Evolutionary conservation across 1,140 invertebrate species (phyloP).

Genomic region (Teleogryllus occipitalis): DNA sequence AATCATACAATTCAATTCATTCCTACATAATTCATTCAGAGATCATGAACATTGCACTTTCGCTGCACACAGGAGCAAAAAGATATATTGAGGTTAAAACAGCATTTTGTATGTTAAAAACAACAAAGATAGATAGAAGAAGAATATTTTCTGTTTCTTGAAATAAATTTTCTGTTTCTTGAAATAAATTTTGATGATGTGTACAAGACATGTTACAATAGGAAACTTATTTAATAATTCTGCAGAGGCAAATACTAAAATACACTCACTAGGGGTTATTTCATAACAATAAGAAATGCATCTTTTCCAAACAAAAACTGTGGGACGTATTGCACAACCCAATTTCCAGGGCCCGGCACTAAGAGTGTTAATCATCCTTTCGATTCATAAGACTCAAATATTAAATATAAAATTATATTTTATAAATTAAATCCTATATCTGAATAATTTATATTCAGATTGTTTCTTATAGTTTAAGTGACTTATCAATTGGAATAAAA

Average conservation of each 20-base stretch:
- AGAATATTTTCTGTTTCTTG: too few species aligned
- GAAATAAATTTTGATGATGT: not conserved
- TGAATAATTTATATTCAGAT: not conserved
- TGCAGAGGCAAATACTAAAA: not conserved
- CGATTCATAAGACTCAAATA: not conserved
- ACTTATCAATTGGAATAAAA: not conserved
- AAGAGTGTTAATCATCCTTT: not conserved
- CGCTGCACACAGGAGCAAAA: not conserved
- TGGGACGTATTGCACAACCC: constrained; percentile 3
- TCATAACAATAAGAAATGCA: not conserved
- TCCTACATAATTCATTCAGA: not conserved
- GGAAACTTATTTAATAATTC: not conserved
- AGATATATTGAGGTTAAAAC: not conserved
- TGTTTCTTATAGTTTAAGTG: not conserved
- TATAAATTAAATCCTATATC: not conserved
- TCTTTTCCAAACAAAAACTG: not conserved
- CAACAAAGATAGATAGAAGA: too few species aligned
- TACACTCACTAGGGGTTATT: not conserved
- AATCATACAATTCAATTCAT: not conserved
- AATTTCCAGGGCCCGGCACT: not conserved
- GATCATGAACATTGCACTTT: not conserved
- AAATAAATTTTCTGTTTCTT: not conserved
- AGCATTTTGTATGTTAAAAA: not conserved
- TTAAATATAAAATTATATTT: not conserved
- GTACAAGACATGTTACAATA: not conserved